Evolutionary conservation across 1,140 invertebrate genomes (phyloP).

Genomic region (Yoshiicerus persimilis): DNA sequence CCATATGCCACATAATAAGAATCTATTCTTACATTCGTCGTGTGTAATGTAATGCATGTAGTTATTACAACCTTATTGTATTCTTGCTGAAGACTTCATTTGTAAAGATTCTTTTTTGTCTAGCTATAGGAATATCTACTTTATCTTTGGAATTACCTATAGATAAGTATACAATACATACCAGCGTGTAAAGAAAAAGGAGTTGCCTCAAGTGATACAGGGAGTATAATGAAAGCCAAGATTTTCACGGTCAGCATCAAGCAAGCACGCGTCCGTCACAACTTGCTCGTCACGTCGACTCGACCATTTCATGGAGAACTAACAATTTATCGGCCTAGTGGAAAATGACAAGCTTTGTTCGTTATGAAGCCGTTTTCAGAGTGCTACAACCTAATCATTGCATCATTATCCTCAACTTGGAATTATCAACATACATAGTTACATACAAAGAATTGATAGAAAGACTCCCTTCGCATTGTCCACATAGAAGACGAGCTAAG

Average conservation of each 20-base stretch:
- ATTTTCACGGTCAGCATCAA: constrained; percentile 2
- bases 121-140: not conserved
- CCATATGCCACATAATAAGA: not conserved
- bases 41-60: not conserved
- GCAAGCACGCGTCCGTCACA: constrained; percentile 31
- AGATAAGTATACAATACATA: not conserved
- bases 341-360: constrained; percentile 48
- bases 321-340: constrained; percentile 41
- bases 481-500: not conserved
- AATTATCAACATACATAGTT: constrained; percentile 27
- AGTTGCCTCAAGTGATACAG: not conserved
- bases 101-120: not conserved
- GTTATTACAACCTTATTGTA: not conserved
- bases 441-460: constrained; percentile 19
- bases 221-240: not conserved
- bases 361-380: constrained; percentile 46
- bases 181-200: not conserved
- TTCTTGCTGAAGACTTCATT: not conserved
- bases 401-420: constrained; percentile 31
- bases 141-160: not conserved
- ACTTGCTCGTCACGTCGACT: constrained; percentile 22
- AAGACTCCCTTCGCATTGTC: not conserved
- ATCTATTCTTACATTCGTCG: not conserved
- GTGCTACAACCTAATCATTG: constrained; percentile 39
- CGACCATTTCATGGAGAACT: constrained; percentile 16